These are phyloP conservation scores for Neuroscelio doddi DNA, from an alignment of 2,888 invertebrate species.

Conservation along the genomic window DNA sequence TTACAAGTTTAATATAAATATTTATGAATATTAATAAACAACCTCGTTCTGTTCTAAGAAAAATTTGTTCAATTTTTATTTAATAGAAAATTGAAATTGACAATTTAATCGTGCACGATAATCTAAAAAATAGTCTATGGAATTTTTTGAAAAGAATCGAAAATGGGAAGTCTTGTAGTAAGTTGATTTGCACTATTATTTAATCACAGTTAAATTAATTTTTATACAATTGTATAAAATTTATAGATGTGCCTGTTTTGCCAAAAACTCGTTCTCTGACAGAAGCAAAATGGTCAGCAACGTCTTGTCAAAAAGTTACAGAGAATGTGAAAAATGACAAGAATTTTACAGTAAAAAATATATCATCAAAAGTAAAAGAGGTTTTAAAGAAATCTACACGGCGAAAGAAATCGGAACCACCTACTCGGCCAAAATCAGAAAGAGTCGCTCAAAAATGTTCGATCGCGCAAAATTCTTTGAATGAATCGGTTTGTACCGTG, in stretches of 20 bases:
- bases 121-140: constrained; percentile 51
- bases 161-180: constrained; percentile 28
- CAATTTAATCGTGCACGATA: constrained; percentile 43
- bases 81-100: constrained; percentile 19
- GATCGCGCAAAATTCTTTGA: neutral
- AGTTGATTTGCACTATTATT: constrained; percentile 12
- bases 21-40: neutral
- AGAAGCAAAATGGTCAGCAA: constrained; percentile 11
- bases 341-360: neutral
- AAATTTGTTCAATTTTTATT: neutral
- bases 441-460: constrained; percentile 30
- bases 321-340: neutral
- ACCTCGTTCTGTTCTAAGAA: neutral
- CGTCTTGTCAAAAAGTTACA: constrained; percentile 1
- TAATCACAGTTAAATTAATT: constrained; percentile 5
- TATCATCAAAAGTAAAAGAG: neutral
- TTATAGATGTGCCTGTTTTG: constrained; percentile 42
- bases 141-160: constrained; percentile 54
- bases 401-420: constrained; percentile 32
- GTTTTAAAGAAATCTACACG: constrained; percentile 18
- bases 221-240: constrained; percentile 9
- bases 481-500: too few relatives aligned
- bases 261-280: constrained; percentile 35
- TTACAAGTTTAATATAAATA: neutral
- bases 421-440: constrained; percentile 39